These are phyloP conservation scores for Lates japonicus DNA, from an alignment of 2,797 vertebrate species.

Conservation along the genomic window DNA sequence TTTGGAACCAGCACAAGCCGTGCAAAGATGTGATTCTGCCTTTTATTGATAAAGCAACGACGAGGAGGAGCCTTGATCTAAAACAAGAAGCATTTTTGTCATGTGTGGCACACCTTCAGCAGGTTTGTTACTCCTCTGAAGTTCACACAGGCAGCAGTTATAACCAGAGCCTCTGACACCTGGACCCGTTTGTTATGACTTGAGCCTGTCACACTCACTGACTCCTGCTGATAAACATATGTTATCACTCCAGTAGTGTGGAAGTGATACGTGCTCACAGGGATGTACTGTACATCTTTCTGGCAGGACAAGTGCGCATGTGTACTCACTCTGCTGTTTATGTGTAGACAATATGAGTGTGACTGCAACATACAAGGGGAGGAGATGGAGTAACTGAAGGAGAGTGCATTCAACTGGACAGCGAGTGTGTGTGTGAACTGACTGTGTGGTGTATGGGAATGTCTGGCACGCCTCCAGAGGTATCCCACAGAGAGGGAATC, in stretches of 20 bases:
- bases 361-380: conserved; percentile 34
- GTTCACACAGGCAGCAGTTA: conserved; percentile 40
- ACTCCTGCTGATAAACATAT: conserved; percentile 60
- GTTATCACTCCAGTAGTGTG: conserved; percentile 56
- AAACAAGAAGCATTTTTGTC: conserved; percentile 30
- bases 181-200: conserved; percentile 70
- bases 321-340: conserved; percentile 28
- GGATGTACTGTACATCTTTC: conserved; percentile 31
- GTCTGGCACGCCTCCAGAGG: conserved; percentile 76
- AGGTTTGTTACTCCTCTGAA: conserved; percentile 43
- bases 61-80: conserved; percentile 17
- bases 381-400: conserved; percentile 30
- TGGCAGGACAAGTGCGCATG: not conserved
- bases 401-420: conserved; percentile 47
- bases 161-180: conserved; percentile 55
- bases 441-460: conserved; percentile 66
- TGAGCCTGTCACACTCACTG: conserved; percentile 64
- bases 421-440: conserved; percentile 49
- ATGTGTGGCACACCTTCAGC: conserved; percentile 32
- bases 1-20: conserved; percentile 17
- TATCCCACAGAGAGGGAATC: conserved; percentile 76
- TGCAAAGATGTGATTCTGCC: conserved; percentile 38
- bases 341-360: conserved; percentile 46
- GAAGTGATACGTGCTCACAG: conserved; percentile 66
- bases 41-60: conserved; percentile 35